Base-by-base conservation (phyloP, 2,113 vertebrate species). In the Pheucticus melanocephalus region DNA sequence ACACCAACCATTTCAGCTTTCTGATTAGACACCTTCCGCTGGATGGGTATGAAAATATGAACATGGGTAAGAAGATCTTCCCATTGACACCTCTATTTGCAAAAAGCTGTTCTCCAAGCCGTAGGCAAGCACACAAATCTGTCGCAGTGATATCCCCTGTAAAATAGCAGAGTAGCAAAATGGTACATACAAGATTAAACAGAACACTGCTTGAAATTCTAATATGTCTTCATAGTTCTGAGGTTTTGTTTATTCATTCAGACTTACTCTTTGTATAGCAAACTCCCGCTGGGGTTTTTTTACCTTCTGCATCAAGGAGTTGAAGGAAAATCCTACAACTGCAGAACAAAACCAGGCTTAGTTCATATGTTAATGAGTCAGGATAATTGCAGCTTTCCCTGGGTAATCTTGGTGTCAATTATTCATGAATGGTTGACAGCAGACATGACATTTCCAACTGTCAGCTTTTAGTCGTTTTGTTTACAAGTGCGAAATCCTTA, bases 371-470 rank as follows among this genome's bases (percentile, higher is more conserved):
- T 98, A 98, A 98, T 97, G 92, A 98, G 84, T 61, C 73, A 88
- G 83, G 95, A 97, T 98, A 98, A 98, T 98, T 98, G 96, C 95
- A 98, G 95, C 97, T 97, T 98, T 98, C 97, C 96, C 96, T 94
- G 82, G 96, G 91, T 98, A 98, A 98, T 98, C 96, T 98, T 45
- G 5, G 50, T 97, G 96, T 97, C 97, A 98, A 97, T 98, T 98
- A 98, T 98, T 98, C 97, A 98, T 97, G 97, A 98, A 94, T 61
- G 28, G 10, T 66, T 97, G 96, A 97, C 95, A 98, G 94, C 77
- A 95, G 94, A 97, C 92, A 82, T 96, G 96, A 97, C 97, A 98
- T 97, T 98, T 98, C 82, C 77, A 92, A 97, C 93, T 97, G 97
- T 97, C 98, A 98, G 94, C 84, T 94, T 97, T 98, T 97, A 97